phyloP scores from a whole-genome alignment of 92 coral and sea anemone species.

The Blastomussa wellsi region DNA sequence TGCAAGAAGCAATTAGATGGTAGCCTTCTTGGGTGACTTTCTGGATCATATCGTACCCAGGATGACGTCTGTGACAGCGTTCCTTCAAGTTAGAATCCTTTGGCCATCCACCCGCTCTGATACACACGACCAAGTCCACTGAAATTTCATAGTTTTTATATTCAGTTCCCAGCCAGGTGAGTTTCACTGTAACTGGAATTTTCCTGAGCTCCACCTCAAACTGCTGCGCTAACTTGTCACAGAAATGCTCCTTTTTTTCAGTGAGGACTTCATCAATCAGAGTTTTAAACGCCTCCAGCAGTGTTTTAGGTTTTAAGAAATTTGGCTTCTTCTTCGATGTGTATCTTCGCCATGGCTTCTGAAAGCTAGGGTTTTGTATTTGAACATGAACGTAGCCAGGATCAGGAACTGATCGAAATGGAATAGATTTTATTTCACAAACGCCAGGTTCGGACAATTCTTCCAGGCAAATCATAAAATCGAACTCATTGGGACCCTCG shows the following conservation, averaged over 20 bases:
- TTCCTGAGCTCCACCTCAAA: constrained; percentile 53
- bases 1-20: constrained; percentile 60
- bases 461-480: constrained; percentile 57
- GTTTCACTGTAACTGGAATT: constrained; percentile 54
- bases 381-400: constrained; percentile 62
- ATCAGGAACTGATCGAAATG: constrained; percentile 48
- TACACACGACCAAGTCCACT: constrained; percentile 53
- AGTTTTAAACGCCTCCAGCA: constrained; percentile 38
- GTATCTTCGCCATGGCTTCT: constrained; percentile 8
- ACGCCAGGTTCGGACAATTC: constrained; percentile 43
- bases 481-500: constrained; percentile 63
- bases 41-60: constrained; percentile 34
- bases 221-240: neutral
- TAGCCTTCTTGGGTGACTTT: constrained; percentile 34
- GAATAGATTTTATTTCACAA: constrained; percentile 44
- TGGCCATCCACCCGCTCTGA: constrained; percentile 56
- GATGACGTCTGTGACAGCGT: constrained; percentile 24
- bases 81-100: constrained; percentile 26
- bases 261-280: constrained; percentile 21
- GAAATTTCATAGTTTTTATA: constrained; percentile 38
- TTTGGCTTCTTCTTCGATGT: constrained; percentile 36
- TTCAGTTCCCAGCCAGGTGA: constrained; percentile 51
- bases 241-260: neutral
- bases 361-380: neutral
- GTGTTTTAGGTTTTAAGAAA: constrained; percentile 27